Conservation (phyloP, 2,113 vertebrate genomes). For the Anoura caudifer region DNA sequence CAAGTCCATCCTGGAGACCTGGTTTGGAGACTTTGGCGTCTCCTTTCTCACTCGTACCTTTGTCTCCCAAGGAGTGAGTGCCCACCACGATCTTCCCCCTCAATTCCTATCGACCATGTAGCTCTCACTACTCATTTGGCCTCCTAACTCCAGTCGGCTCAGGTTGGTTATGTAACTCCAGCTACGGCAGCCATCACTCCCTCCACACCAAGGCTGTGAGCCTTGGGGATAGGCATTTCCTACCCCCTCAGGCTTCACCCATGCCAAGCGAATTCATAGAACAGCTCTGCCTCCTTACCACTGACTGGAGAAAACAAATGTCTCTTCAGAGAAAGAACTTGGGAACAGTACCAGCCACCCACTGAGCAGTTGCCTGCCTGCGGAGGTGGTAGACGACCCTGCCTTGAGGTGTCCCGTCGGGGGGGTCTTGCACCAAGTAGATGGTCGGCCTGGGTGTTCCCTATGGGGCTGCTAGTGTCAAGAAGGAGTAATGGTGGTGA, state of each 20-base stretch:
- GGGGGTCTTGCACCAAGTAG: background rate
- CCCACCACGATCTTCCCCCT: background rate
- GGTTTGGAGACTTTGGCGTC: background rate
- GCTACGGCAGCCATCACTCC: background rate
- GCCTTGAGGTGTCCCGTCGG: accelerated
- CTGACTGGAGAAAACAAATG: background rate
- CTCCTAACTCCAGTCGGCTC: accelerated
- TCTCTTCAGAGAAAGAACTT: background rate
- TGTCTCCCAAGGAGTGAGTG: accelerated
- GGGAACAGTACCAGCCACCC: background rate
- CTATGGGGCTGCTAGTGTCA: background rate
- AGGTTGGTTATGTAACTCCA: background rate
- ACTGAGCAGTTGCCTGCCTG: background rate
- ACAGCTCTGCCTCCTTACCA: background rate
- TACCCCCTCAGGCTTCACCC: background rate
- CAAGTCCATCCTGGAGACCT: background rate
- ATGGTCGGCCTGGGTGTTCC: background rate
- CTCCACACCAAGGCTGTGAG: background rate
- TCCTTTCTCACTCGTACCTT: background rate
- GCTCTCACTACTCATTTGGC: background rate
- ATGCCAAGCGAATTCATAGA: background rate
- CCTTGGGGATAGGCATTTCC: background rate
- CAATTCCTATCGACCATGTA: accelerated
- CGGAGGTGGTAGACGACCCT: background rate
- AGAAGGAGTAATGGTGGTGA: background rate